phyloP scores from a whole-genome alignment of 1,140 invertebrate genomes.

The Leptinotarsa defecta region DNA sequence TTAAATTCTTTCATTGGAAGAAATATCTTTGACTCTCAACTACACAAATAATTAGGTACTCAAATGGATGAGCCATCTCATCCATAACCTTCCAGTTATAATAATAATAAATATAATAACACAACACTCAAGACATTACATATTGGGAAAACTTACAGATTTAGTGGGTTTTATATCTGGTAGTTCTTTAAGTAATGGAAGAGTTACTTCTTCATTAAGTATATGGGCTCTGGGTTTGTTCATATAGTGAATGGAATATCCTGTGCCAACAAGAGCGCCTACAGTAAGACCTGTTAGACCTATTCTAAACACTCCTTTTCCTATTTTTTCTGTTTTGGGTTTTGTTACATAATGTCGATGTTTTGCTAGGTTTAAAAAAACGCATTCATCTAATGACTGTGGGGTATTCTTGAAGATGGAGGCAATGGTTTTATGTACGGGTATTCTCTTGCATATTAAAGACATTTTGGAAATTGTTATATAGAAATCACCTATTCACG shows the following conservation, averaged over 20 bases:
- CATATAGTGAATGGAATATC: slow-evolving; percentile 59
- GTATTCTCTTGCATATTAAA: neutral
- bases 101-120: too few species aligned
- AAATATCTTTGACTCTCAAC: too few species aligned
- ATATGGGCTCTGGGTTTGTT: slow-evolving; percentile 57
- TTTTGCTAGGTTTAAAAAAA: neutral
- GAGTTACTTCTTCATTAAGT: slow-evolving; percentile 57
- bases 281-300: slow-evolving; percentile 60
- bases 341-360: slow-evolving; percentile 11
- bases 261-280: slow-evolving; percentile 59
- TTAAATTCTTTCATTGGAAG: too few species aligned
- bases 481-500: too few species aligned
- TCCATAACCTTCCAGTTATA: too few species aligned
- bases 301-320: slow-evolving; percentile 54
- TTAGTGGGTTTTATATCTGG: slow-evolving; percentile 56
- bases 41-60: too few species aligned
- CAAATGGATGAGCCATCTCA: too few species aligned
- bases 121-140: neutral
- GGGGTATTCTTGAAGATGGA: neutral
- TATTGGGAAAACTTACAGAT: slow-evolving; percentile 31
- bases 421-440: neutral
- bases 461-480: neutral
- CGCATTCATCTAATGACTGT: neutral
- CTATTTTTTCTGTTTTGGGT: slow-evolving; percentile 15
- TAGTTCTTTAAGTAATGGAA: slow-evolving; percentile 60